Percentiles rank a stretch among this genome's conserved stretches.
Conservation (phyloP, 2,113 vertebrate species). For the Hyla sarda region DNA sequence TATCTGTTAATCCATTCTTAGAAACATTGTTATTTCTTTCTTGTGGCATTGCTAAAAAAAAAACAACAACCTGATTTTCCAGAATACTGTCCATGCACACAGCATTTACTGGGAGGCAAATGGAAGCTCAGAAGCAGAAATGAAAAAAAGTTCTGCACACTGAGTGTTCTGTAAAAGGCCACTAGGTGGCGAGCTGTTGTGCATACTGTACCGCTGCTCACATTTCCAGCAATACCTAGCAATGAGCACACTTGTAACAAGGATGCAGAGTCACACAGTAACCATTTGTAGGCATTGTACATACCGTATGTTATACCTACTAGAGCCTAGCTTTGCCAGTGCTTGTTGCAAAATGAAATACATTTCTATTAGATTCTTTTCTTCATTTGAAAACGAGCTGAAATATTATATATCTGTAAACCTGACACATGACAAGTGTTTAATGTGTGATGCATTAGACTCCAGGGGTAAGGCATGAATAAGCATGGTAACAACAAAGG, state of each 20-base stretch:
- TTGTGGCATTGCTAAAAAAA: not conserved
- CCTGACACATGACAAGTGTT: too few relatives aligned
- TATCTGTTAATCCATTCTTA: not conserved
- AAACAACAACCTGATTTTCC: not conserved
- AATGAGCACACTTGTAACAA: not conserved
- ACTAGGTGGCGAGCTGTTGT: constrained; percentile 18
- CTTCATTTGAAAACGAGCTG: not conserved
- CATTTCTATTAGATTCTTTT: not conserved
- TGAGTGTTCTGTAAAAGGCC: not conserved
- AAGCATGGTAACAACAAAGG: too few relatives aligned
- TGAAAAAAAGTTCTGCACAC: not conserved
- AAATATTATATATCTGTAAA: too few relatives aligned
- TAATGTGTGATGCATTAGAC: too few relatives aligned
- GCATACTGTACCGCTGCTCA: not conserved
- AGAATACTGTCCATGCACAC: not conserved
- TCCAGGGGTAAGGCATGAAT: too few relatives aligned
- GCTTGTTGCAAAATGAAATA: not conserved
- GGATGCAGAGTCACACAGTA: not conserved
- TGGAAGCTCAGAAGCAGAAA: not conserved
- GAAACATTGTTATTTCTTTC: not conserved
- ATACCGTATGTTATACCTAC: not conserved
- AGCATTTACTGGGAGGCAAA: not conserved
- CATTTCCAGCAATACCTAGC: not conserved
- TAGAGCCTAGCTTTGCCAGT: not conserved
- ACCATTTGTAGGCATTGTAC: not conserved